Percentiles rank a stretch among this genome's conserved stretches.
phyloP scores from a whole-genome alignment of 2,888 invertebrate species.

The Noctua pronuba region DNA sequence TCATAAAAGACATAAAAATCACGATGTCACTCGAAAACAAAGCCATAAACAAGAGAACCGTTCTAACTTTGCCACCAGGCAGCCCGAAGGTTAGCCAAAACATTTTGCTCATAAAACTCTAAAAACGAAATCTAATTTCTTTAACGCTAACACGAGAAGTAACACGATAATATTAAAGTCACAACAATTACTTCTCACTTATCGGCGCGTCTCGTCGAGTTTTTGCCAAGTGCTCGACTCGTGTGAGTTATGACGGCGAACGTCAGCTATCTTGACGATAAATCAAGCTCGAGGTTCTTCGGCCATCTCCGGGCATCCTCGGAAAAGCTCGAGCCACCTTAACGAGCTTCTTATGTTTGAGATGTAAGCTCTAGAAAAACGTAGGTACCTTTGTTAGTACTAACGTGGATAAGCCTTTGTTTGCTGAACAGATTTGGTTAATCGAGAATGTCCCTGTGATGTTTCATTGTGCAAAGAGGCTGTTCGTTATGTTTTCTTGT shows the following conservation, averaged over 20 bases:
- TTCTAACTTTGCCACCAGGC: neutral
- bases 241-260: slow-evolving; percentile 83
- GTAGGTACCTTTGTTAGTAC: slow-evolving; percentile 9
- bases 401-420: slow-evolving; percentile 31
- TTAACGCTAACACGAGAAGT: slow-evolving; percentile 43
- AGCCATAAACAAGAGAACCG: neutral
- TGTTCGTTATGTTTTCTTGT: slow-evolving; percentile 23
- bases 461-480: slow-evolving; percentile 20
- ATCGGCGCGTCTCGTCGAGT: slow-evolving; percentile 77
- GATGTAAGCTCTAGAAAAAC: slow-evolving; percentile 46
- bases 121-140: slow-evolving; percentile 51
- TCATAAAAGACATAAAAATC: too few species aligned
- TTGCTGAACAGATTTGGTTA: slow-evolving; percentile 33
- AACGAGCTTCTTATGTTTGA: slow-evolving; percentile 75
- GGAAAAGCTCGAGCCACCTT: slow-evolving; percentile 66
- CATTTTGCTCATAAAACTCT: slow-evolving; percentile 27
- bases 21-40: neutral
- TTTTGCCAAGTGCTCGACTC: slow-evolving; percentile 73
- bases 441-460: slow-evolving; percentile 25
- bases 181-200: slow-evolving; percentile 79
- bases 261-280: slow-evolving; percentile 81
- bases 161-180: slow-evolving; percentile 71
- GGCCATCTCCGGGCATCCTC: slow-evolving; percentile 66
- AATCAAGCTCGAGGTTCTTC: slow-evolving; percentile 71
- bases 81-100: slow-evolving; percentile 10